Evolutionary conservation across 1,140 invertebrate genomes (phyloP), one percentile per base, ranked within the genome.

Genomic region (Gryllus bimaculatus): DNA sequence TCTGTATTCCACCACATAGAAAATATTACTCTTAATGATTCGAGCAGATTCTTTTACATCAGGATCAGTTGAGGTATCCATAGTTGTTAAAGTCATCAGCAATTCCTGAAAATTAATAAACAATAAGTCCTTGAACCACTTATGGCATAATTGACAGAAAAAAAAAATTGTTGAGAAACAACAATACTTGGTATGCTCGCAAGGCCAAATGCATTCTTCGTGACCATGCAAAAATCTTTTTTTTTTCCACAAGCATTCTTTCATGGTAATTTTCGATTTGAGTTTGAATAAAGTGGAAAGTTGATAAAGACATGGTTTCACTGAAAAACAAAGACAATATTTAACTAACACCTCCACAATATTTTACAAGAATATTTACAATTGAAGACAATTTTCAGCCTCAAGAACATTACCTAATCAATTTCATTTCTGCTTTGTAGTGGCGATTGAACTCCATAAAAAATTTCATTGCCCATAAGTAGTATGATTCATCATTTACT

Each of bases 361-460:
- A 66, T 66, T 66, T 75, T n/a, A 74, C 76, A 48, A 76, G 77
- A 76, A 48, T 77, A 78, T 80, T 26, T 47, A 26, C n/a, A 77
- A 47, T 10, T 47, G 47, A 77, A 39, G 10, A 77, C 8, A 39
- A 47, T 7, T 26, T 10, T 77, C 7, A 66, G 54, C 7, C 18
- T 3, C 18, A 18, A 2, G 54, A 66, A 66, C 54, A 84, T 89
- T 87, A 95, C 94, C 94, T 95, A 78, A 98, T 92, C 81, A 95
- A 89, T 86, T 96, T 95, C 81, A 97, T 91, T 87, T 94, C 90
- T 84, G 96, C 95, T 83, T 92, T 92, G 82, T 92, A 89, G 83
- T 91, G 88, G 81, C 97, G 91, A 89, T 97, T 98, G 86, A 99
- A 98, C 86, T 98, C 95, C 95, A 98, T 97, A 85, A 98, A 99